A percentile compares a stretch with the other conserved stretches of the same genome.
These are phyloP conservation scores for human DNA, from an alignment of 2,113 vertebrate genomes.

Conservation along the genomic window DNA sequence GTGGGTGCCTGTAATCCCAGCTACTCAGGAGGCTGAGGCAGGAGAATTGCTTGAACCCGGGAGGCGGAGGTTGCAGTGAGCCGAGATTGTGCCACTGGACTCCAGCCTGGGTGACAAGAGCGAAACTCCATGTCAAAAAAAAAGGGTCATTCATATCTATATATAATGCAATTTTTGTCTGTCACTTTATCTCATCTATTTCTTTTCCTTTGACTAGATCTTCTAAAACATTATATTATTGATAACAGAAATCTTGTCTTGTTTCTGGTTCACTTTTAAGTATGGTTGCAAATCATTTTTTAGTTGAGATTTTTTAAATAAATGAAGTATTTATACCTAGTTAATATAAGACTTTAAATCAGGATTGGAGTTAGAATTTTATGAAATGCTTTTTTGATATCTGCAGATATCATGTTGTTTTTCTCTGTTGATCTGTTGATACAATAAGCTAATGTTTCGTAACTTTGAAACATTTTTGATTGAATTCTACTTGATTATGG, in stretches of 20 bases:
- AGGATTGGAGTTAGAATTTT: slow-evolving; percentile 49
- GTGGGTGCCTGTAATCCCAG: too few relatives aligned
- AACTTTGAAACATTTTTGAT: slow-evolving; percentile 37
- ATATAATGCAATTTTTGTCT: not conserved
- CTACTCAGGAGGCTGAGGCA: too few relatives aligned
- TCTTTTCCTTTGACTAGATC: slow-evolving; percentile 51
- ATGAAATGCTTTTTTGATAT: slow-evolving; percentile 51
- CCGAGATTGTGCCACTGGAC: too few relatives aligned
- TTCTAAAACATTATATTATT: slow-evolving; percentile 46
- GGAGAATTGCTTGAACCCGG: too few relatives aligned
- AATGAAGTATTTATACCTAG: slow-evolving; percentile 6
- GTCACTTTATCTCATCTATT: slow-evolving; percentile 17
- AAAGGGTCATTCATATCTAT: not conserved
- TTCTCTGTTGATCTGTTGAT: slow-evolving; percentile 26
- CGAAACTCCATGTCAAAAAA: too few relatives aligned
- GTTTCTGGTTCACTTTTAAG: slow-evolving; percentile 39
- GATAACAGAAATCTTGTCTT: slow-evolving; percentile 31
- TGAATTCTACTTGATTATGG: slow-evolving; percentile 30
- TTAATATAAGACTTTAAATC: not conserved
- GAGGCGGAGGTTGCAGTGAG: too few relatives aligned
- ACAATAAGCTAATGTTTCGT: slow-evolving; percentile 52
- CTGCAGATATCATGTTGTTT: not conserved
- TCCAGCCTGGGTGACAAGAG: too few relatives aligned
- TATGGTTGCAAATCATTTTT: slow-evolving; percentile 6
- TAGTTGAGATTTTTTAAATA: not conserved